Evolutionary conservation across 2,113 vertebrate genomes (phyloP), one percentile per base, ranked within the genome.

Genomic region (Semnopithecus entellus): DNA sequence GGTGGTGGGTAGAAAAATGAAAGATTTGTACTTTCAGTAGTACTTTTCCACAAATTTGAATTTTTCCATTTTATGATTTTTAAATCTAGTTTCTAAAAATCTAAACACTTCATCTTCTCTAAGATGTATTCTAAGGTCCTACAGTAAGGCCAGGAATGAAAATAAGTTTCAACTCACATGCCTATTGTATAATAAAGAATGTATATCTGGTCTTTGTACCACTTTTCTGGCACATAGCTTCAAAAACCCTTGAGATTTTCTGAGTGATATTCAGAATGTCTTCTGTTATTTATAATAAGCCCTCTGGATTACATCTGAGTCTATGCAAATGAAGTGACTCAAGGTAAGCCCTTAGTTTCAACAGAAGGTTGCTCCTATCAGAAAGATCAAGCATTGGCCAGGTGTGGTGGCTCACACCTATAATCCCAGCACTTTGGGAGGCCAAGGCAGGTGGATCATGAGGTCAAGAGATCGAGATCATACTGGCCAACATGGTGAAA

Each of bases 11-110:
- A 40, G 40, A 94, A 9, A 23, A 94, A 89, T 45, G 38, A 61
- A 30, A 85, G 78, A 82, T 32, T 66, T 87, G 17, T 75, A 93
- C 38, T 86, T 94, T 73, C 43, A 94, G 23, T 90, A 76, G 81
- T 0, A 86, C n/a, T 45, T 96, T 88, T 79, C 79, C 32, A 12
- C 43, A 85, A 84, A 92, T 92, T 92, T 86, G 13, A 52, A 91
- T 52, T 78, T 30, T 27, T n/a, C n/a, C 76, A 70, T 82, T 59
- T 96, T 86, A 81, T 61, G 27, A 59, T 92, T 90, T 59, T 94
- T 64, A 94, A 85, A 80, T 85, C 38, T 64, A 86, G 32, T 73
- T 95, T 87, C 82, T 50, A 75, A 95, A 93, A 93, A 78, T 72
- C 38, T 90, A 45, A 96, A 89, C 48, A 95, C 20, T 86, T 95